These are phyloP conservation scores for Megaceryle maxima DNA, from an alignment of 2,113 vertebrate species.

Conservation along the genomic window DNA sequence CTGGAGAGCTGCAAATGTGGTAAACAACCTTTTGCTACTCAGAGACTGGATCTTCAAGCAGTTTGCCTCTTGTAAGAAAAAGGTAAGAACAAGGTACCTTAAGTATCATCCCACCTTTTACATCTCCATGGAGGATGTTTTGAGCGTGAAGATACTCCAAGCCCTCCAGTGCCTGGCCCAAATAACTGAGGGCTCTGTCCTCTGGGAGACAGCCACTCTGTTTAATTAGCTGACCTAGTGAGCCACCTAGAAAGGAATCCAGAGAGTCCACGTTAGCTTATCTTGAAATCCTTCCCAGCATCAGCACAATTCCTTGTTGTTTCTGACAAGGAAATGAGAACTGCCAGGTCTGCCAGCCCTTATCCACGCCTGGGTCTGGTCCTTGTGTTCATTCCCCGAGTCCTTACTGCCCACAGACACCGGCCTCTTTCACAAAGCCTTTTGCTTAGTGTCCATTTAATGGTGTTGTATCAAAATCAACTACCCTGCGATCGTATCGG, in stretches of 20 bases:
- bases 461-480: neutral
- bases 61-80: neutral
- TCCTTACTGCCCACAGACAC: neutral
- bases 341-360: neutral
- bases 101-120: constrained; percentile 84
- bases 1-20: neutral
- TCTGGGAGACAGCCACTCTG: constrained; percentile 87
- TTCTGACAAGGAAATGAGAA: neutral
- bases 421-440: neutral
- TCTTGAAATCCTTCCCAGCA: neutral
- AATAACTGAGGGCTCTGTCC: constrained; percentile 90
- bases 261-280: neutral
- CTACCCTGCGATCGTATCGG: neutral
- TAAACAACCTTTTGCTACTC: neutral
- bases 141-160: constrained; percentile 86
- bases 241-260: constrained; percentile 80
- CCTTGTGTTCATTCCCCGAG: neutral
- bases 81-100: neutral
- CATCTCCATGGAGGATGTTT: constrained; percentile 88
- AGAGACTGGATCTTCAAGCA: neutral
- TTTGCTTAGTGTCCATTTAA: neutral
- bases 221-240: constrained; percentile 87
- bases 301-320: neutral
- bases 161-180: constrained; percentile 84
- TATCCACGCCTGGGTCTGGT: neutral